Evolutionary conservation across 2,797 vertebrate genomes (phyloP), one percentile per base, ranked within the genome.

Genomic region (Sebastes matsubarae): DNA sequence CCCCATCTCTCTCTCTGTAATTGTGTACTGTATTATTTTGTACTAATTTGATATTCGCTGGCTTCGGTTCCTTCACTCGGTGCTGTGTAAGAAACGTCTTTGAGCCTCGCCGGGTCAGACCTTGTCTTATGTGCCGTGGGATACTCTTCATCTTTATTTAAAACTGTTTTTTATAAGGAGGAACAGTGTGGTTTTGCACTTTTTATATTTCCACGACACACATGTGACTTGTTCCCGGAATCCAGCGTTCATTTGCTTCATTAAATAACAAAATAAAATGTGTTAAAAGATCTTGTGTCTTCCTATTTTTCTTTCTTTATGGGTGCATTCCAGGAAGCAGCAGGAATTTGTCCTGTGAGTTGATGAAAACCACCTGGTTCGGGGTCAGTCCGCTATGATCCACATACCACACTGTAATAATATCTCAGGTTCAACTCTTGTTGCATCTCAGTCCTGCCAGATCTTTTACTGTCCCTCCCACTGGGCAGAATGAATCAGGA

Each of bases 171-270:
- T 90, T 89, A 94, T 89, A 94, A 92, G 92, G 92, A 94, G 92
- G 89, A 94, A 93, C 89, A 89, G 90, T 93, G 92, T 93, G 93
- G 91, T 94, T 94, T 95, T 96, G 95, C 96, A 96, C 95, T 96
- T 96, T 96, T 93, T 92, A 85, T 89, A 88, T 92, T 93, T 94
- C 93, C 93, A 95, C 87, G 88, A 93, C 89, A 94, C 90, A 95
- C 90, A 91, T 94, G 91, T 92, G 91, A 95, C 87, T 92, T 91
- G 88, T 93, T 93, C 82, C 87, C 69, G 61, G 92, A 95, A 93
- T 90, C 91, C 79, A 76, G 92, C 91, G 88, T 95, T 95, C 91
- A 93, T 93, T 94, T 94, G 93, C 95, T 96, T 95, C 83, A 94
- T 87, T 92, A 94, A 91, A 91, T 92, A 93, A 94, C 77, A 67